Percentiles rank a stretch among this genome's conserved stretches.
phyloP scores from a whole-genome alignment of 2,888 invertebrate species.

The Nomada flava region DNA sequence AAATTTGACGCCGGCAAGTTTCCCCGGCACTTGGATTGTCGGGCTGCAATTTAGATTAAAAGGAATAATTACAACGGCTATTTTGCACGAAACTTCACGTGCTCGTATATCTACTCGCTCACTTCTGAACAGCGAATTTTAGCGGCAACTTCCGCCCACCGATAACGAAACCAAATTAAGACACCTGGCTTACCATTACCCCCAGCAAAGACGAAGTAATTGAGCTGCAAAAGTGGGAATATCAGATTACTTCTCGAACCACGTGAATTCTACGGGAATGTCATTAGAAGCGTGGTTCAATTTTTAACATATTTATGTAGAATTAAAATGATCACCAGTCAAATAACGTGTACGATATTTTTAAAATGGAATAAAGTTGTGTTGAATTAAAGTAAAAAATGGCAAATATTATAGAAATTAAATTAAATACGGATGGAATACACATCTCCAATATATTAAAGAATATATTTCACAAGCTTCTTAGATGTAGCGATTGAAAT shows the following conservation, averaged over 20 bases:
- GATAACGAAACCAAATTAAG: constrained; percentile 43
- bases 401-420: no score
- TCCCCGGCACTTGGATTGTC: constrained; percentile 29
- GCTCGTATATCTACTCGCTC: constrained; percentile 41
- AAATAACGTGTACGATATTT: no score
- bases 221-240: background rate
- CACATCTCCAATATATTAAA: no score
- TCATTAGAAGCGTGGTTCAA: no score
- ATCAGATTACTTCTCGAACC: background rate
- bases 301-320: no score
- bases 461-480: no score
- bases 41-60: constrained; percentile 53
- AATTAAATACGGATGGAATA: no score
- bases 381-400: no score
- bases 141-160: constrained; percentile 22
- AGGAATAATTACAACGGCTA: constrained; percentile 50
- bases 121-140: constrained; percentile 23
- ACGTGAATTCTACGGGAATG: background rate
- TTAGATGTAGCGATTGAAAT: no score
- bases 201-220: constrained; percentile 20
- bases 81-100: constrained; percentile 54
- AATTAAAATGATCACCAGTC: no score
- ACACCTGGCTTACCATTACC: constrained; percentile 6
- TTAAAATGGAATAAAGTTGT: no score
- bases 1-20: constrained; percentile 53